phyloP scores from a whole-genome alignment of 2,797 vertebrate genomes.

The Octomys mimax region DNA sequence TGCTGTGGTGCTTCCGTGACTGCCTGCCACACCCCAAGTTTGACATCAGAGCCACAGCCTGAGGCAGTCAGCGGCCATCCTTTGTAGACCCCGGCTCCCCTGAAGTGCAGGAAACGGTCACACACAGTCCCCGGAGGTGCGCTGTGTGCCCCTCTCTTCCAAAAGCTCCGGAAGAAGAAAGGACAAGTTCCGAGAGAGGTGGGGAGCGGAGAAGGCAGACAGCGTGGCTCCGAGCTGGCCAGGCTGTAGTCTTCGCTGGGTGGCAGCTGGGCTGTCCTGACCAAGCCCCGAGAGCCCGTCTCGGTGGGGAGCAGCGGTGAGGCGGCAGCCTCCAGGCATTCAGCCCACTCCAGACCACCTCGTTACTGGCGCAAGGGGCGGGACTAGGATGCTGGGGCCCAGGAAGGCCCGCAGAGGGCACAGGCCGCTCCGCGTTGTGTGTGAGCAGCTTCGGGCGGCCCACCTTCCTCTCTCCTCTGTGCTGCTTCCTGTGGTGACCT shows the following conservation, averaged over 20 bases:
- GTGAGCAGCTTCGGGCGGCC: background rate
- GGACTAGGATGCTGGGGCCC: conserved; percentile 45
- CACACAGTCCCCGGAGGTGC: background rate
- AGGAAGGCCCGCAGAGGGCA: conserved; percentile 55
- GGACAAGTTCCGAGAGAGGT: background rate
- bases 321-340: background rate
- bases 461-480: background rate
- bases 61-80: too few relatives aligned
- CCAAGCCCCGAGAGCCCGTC: too few relatives aligned
- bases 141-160: background rate
- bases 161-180: background rate
- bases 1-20: background rate
- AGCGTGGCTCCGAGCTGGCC: background rate
- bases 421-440: conserved; percentile 53
- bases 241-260: background rate
- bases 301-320: background rate
- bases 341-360: conserved; percentile 62
- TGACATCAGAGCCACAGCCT: background rate
- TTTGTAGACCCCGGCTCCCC: background rate
- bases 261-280: too few relatives aligned
- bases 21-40: background rate
- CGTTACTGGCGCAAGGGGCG: background rate
- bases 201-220: background rate
- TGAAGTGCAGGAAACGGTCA: background rate
- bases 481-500: conserved; percentile 39